Conservation (phyloP, 1,140 invertebrate species). For the Drosophila varians region DNA sequence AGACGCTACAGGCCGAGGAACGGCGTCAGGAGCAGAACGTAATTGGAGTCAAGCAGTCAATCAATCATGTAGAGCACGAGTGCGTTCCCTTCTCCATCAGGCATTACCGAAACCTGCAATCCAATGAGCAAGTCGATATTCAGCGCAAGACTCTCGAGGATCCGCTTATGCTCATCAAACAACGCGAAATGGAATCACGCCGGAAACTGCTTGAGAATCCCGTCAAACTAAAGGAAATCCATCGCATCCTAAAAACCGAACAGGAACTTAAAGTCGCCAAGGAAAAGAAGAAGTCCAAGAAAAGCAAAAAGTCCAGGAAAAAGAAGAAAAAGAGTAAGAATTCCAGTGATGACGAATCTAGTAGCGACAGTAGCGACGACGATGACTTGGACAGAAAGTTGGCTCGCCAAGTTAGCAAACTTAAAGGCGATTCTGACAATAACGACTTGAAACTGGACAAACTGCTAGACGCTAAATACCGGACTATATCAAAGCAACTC, state of each 20-base stretch:
- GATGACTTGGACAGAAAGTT: constrained; percentile 84
- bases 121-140: constrained; percentile 89
- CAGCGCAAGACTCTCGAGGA: constrained; percentile 94
- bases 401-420: constrained; percentile 84
- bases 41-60: constrained; percentile 83
- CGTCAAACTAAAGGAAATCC: constrained; percentile 93
- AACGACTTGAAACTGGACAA: constrained; percentile 63
- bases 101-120: constrained; percentile 69
- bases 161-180: constrained; percentile 93
- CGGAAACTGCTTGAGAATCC: constrained; percentile 94
- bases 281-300: constrained; percentile 86
- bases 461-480: constrained; percentile 68
- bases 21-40: constrained; percentile 84
- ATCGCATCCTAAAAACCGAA: constrained; percentile 89
- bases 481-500: constrained; percentile 77
- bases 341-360: constrained; percentile 23
- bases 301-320: constrained; percentile 83
- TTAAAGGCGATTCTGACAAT: constrained; percentile 68
- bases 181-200: constrained; percentile 92
- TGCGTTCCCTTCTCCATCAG: constrained; percentile 90
- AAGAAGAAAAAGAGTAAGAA: constrained; percentile 58
- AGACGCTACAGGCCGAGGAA: constrained; percentile 87
- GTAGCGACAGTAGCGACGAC: constrained; percentile 76
- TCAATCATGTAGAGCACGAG: constrained; percentile 90
- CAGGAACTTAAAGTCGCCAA: constrained; percentile 84